Conservation (phyloP, 1,140 invertebrate genomes). For the Zaprionus ornatus region DNA sequence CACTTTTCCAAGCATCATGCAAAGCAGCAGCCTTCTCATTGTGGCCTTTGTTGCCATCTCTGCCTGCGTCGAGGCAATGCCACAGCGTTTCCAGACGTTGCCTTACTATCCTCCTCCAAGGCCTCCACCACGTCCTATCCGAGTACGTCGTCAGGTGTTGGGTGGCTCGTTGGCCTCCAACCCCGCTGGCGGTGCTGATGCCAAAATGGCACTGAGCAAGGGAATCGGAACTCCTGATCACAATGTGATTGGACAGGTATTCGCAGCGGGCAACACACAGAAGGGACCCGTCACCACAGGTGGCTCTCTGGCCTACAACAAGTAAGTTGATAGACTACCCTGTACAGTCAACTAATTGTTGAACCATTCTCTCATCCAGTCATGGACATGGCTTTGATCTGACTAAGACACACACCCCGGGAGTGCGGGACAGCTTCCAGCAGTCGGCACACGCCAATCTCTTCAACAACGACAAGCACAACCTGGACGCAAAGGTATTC, state of each 20-base stretch:
- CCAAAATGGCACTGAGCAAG: constrained; percentile 52
- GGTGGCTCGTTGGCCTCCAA: constrained; percentile 67
- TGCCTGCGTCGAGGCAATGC: constrained; percentile 52
- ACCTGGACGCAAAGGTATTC: constrained; percentile 72
- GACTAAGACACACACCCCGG: constrained; percentile 69
- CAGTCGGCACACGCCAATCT: constrained; percentile 72
- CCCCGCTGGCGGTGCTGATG: constrained; percentile 69
- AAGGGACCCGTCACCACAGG: constrained; percentile 66
- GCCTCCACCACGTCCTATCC: constrained; percentile 36
- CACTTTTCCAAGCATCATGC: constrained; percentile 45
- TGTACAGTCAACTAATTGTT: not conserved
- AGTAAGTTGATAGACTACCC: constrained; percentile 50
- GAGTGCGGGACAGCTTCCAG: constrained; percentile 65
- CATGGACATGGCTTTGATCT: constrained; percentile 66
- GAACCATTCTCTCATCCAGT: constrained; percentile 24
- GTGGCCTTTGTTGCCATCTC: constrained; percentile 52
- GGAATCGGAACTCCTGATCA: constrained; percentile 69
- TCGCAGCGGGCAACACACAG: constrained; percentile 72
- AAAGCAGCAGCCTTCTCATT: constrained; percentile 55
- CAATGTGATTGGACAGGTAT: constrained; percentile 67
- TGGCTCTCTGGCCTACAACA: constrained; percentile 71
- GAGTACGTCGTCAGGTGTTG: constrained; percentile 63
- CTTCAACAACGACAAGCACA: constrained; percentile 70
- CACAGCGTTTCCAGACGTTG: constrained; percentile 46
- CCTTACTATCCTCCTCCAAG: constrained; percentile 54